A percentile compares a stretch with the other conserved stretches of the same genome.
phyloP scores from a whole-genome alignment of 1,140 invertebrate genomes.

The Prorops nasuta region DNA sequence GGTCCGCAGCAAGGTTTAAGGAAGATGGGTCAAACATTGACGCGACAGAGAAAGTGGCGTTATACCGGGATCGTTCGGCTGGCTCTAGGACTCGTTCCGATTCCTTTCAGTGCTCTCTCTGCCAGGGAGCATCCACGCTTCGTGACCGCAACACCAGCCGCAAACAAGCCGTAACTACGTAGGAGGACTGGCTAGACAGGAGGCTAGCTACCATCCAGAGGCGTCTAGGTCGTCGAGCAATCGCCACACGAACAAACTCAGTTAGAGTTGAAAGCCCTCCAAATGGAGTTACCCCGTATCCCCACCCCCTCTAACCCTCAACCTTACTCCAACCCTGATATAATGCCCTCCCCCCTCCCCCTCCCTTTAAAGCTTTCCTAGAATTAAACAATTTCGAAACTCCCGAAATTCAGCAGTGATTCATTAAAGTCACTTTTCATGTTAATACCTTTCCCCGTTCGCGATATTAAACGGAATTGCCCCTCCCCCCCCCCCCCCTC shows the following conservation, averaged over 20 bases:
- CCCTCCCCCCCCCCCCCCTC: too few species aligned
- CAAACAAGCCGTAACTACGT: constrained; percentile 29
- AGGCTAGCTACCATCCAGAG: not conserved
- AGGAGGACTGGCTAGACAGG: constrained; percentile 6
- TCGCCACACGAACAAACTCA: constrained; percentile 19
- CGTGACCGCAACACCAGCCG: constrained; percentile 18
- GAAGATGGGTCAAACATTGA: not conserved
- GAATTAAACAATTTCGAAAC: not conserved
- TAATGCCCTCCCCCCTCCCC: not conserved
- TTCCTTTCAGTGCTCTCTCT: constrained; percentile 15
- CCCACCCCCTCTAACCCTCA: too few species aligned
- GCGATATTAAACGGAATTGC: too few species aligned
- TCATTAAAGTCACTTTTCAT: constrained; percentile 4
- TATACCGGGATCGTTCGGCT: not conserved
- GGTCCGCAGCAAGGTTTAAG: not conserved
- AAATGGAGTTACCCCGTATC: constrained; percentile 16
- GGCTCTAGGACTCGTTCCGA: constrained; percentile 20
- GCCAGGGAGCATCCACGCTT: constrained; percentile 15
- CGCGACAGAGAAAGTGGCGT: not conserved
- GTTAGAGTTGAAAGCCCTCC: constrained; percentile 18
- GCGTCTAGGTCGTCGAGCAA: not conserved
- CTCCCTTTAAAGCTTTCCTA: not conserved
- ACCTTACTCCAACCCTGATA: not conserved
- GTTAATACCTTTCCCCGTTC: too few species aligned
- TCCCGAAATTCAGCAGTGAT: constrained; percentile 10